phyloP scores from a whole-genome alignment of 2,888 invertebrate genomes.

The Heliconius ethilla region DNA sequence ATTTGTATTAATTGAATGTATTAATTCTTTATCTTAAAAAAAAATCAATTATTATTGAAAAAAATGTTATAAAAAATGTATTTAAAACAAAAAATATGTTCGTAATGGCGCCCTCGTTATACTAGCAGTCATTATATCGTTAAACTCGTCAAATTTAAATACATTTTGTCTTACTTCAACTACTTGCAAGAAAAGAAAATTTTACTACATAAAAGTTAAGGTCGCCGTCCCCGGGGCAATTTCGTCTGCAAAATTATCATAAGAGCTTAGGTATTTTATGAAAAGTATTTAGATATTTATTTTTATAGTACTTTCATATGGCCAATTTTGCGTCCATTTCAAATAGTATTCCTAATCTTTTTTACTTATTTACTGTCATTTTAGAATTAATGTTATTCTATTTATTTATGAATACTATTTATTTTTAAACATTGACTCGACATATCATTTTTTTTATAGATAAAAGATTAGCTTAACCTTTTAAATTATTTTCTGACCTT shows the following conservation, averaged over 20 bases:
- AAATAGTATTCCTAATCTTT: background rate
- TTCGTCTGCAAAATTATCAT: slow-evolving; percentile 40
- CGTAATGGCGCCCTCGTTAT: background rate
- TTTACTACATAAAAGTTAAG: slow-evolving; percentile 37
- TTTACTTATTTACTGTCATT: background rate
- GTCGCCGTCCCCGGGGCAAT: slow-evolving; percentile 38
- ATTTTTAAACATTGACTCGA: background rate
- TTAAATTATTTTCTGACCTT: no score
- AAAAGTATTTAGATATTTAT: slow-evolving; percentile 34
- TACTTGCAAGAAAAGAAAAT: slow-evolving; percentile 38
- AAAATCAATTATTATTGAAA: no score
- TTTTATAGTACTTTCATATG: slow-evolving; percentile 36
- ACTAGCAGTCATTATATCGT: slow-evolving; percentile 1
- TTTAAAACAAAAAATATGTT: background rate
- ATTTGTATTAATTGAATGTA: no score
- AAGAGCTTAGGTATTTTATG: slow-evolving; percentile 38
- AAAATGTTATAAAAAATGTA: no score
- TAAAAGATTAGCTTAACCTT: no score
- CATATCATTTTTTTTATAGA: no score
- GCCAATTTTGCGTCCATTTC: background rate
- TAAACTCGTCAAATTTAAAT: slow-evolving; percentile 17
- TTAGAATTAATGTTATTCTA: background rate
- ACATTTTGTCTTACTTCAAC: slow-evolving; percentile 34
- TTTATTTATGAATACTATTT: background rate
- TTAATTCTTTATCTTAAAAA: no score